Evolutionary conservation across 2,113 vertebrate species (phyloP).

Genomic region (Fulica atra): DNA sequence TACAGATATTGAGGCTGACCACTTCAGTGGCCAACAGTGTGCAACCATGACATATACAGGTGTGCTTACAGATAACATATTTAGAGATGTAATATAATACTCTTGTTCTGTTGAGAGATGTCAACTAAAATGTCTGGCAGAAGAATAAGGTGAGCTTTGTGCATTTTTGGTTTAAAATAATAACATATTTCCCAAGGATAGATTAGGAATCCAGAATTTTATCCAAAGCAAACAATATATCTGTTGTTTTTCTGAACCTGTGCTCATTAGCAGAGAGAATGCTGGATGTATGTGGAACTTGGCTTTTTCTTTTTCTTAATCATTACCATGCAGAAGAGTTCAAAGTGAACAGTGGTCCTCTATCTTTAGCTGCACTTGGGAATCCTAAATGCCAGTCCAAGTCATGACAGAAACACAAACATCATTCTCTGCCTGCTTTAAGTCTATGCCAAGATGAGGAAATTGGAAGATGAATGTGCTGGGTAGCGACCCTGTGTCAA

Average conservation of each 20-base stretch:
- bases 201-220: not conserved
- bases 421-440: constrained; percentile 7
- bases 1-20: not conserved
- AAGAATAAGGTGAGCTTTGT: not conserved
- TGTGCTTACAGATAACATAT: too few relatives aligned
- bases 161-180: not conserved
- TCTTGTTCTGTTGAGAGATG: not conserved
- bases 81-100: not conserved
- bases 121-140: not conserved
- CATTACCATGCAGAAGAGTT: not conserved
- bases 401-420: not conserved
- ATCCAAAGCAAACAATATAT: not conserved
- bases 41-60: too few relatives aligned
- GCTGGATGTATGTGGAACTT: not conserved
- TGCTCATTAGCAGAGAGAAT: not conserved
- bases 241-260: not conserved
- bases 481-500: not conserved
- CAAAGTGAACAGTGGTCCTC: not conserved
- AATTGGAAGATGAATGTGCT: not conserved
- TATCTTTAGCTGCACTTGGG: not conserved
- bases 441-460: not conserved
- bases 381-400: not conserved
- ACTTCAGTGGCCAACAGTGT: not conserved
- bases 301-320: not conserved
- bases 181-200: not conserved